Base-by-base conservation (phyloP, 2,797 vertebrate genomes). In the Manis pentadactyla region DNA sequence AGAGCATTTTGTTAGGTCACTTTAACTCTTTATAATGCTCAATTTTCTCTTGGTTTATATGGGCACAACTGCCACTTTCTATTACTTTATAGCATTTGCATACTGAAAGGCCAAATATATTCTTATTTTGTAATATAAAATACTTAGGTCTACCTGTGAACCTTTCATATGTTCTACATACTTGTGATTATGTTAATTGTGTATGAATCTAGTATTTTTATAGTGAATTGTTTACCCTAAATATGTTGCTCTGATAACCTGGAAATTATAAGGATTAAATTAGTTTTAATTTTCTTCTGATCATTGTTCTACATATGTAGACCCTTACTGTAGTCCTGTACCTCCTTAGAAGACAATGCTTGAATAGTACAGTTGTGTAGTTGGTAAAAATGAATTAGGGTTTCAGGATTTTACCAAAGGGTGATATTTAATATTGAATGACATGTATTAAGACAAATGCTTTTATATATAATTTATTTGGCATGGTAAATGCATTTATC, bases 401-500 rank as follows among this genome's bases (percentile, higher is more conserved):
- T 98, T 99, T 98, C 98, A 98, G 97, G 98, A 96, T 98, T 98
- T 98, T 98, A 98, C 98, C 98, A 98, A 98, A 98, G 98, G 98
- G 97, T 98, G 98, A 98, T 99, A 98, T 99, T 99, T 99, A 99
- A 99, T 99, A 99, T 99, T 98, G 98, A 98, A 98, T 99, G 99
- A 99, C 99, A 98, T 99, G 98, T 99, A 99, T 99, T 99, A 99
- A 99, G 99, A 98, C 98, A 99, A 99, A 99, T 99, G 98, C 98
- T 99, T 99, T 98, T 98, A 99, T 99, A 99, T 99, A 99, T 99
- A 99, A 99, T 99, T 99, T 99, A 99, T 98, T 98, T 98, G 98
- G 97, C 98, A 98, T 98, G 98, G 99, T 99, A 99, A 99, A 99
- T 99, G 98, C 99, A 99, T 99, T 99, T 99, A 94, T 99, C 98